Conservation (phyloP, 2,797 vertebrate species). For the Tachyglossus aculeatus region DNA sequence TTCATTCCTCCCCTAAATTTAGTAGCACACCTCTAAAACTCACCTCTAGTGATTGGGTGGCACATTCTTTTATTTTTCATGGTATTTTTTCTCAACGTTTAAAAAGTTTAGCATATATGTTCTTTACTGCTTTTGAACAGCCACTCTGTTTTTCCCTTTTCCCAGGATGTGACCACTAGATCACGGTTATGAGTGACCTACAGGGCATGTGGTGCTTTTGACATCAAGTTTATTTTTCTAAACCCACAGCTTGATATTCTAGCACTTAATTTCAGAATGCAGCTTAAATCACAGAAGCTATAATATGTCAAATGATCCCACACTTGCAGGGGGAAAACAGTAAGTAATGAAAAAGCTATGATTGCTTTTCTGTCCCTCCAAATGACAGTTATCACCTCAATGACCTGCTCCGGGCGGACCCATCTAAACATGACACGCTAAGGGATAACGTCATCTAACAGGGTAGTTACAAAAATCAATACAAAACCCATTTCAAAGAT, state of each 20-base stretch:
- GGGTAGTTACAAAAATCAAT: slow-evolving; percentile 99
- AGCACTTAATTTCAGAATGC: slow-evolving; percentile 99
- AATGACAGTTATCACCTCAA: slow-evolving; percentile 99
- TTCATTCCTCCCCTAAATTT: too few relatives aligned
- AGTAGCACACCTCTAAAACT: too few relatives aligned
- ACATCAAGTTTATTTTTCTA: slow-evolving; percentile 94
- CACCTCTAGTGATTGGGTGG: too few relatives aligned
- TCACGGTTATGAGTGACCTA: slow-evolving; percentile 75
- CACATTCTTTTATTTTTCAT: too few relatives aligned
- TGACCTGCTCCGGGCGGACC: slow-evolving; percentile 97
- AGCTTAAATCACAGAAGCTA: slow-evolving; percentile 98
- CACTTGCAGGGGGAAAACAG: slow-evolving; percentile 94
- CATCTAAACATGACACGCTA: slow-evolving; percentile 98
- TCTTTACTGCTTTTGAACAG: background rate
- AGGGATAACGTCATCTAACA: slow-evolving; percentile 99
- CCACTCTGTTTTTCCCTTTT: background rate
- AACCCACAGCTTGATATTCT: slow-evolving; percentile 95
- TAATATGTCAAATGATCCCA: slow-evolving; percentile 99
- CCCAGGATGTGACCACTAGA: slow-evolving; percentile 10
- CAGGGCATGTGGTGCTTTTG: slow-evolving; percentile 85
- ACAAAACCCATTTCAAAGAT: slow-evolving; percentile 99
- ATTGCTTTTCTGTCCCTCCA: slow-evolving; percentile 99
- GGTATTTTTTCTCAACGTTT: too few relatives aligned
- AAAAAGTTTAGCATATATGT: background rate
- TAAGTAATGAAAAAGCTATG: slow-evolving; percentile 99